A percentile compares a stretch with the other conserved stretches of the same genome.
These are phyloP conservation scores for Tyria jacobaeae DNA, from an alignment of 2,888 invertebrate genomes.

Conservation along the genomic window DNA sequence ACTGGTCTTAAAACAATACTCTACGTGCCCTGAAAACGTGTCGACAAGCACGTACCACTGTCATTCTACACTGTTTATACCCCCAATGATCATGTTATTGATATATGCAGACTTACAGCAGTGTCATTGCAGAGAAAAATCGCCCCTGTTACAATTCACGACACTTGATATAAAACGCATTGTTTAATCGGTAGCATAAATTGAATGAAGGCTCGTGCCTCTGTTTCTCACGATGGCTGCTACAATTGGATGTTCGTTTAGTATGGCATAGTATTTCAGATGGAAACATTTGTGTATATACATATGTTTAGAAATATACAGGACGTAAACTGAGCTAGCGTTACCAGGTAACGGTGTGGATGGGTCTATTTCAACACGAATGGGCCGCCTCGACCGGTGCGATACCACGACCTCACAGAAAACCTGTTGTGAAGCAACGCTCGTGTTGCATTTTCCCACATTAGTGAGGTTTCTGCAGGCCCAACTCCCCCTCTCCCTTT, in stretches of 20 bases:
- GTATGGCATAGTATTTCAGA: conserved; percentile 3
- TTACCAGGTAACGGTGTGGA: neutral
- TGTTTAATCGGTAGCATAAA: conserved; percentile 14
- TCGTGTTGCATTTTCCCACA: no score
- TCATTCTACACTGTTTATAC: conserved; percentile 47
- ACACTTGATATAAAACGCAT: conserved; percentile 20
- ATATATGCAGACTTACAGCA: conserved; percentile 40
- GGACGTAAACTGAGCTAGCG: conserved; percentile 4
- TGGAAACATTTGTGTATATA: conserved; percentile 1
- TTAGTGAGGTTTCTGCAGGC: no score
- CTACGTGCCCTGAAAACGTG: conserved; percentile 51
- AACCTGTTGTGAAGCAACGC: no score
- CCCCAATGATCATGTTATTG: conserved; percentile 49
- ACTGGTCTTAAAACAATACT: conserved; percentile 28
- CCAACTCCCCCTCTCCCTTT: no score
- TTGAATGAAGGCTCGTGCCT: conserved; percentile 35
- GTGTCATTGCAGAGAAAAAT: conserved; percentile 32
- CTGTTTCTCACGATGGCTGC: conserved; percentile 23
- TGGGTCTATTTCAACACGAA: neutral
- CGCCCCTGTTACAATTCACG: conserved; percentile 19
- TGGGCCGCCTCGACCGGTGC: no score
- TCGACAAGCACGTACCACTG: conserved; percentile 52
- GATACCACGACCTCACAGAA: no score
- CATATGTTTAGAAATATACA: neutral
- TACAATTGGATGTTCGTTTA: neutral